phyloP scores from a whole-genome alignment of 2,888 invertebrate species.

The Euplagia quadripunctaria region DNA sequence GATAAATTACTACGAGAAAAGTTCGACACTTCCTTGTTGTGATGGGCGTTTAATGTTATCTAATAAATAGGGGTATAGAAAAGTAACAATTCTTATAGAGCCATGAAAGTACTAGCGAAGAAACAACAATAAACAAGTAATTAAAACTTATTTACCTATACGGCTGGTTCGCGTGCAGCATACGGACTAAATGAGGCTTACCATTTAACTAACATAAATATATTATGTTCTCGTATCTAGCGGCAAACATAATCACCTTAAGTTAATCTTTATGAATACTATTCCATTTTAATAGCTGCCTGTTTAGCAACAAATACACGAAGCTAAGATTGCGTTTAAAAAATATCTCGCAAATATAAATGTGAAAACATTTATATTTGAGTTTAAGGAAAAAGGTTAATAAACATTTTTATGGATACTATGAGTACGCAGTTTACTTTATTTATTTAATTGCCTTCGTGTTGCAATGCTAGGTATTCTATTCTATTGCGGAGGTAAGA shows the following conservation, averaged over 20 bases:
- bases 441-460: constrained; percentile 4
- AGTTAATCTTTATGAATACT: constrained; percentile 55
- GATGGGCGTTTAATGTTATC: constrained; percentile 13
- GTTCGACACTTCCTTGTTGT: constrained; percentile 8
- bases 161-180: constrained; percentile 70
- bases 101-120: constrained; percentile 56
- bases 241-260: constrained; percentile 49
- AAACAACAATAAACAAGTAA: constrained; percentile 69
- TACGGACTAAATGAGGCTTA: constrained; percentile 65
- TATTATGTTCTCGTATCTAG: constrained; percentile 52
- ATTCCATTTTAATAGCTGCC: constrained; percentile 42
- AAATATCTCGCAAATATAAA: no score
- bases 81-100: constrained; percentile 45
- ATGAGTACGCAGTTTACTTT: neutral
- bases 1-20: constrained; percentile 15
- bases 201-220: constrained; percentile 66
- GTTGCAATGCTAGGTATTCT: neutral
- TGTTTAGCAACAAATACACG: constrained; percentile 20
- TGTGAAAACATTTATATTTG: neutral
- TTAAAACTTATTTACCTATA: constrained; percentile 75
- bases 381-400: neutral
- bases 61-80: constrained; percentile 40
- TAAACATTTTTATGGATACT: constrained; percentile 1
- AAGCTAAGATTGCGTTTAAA: constrained; percentile 15
- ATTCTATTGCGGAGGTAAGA: neutral